These are phyloP conservation scores for Cheilosia vulpina DNA, from an alignment of 2,888 invertebrate species.

Conservation along the genomic window DNA sequence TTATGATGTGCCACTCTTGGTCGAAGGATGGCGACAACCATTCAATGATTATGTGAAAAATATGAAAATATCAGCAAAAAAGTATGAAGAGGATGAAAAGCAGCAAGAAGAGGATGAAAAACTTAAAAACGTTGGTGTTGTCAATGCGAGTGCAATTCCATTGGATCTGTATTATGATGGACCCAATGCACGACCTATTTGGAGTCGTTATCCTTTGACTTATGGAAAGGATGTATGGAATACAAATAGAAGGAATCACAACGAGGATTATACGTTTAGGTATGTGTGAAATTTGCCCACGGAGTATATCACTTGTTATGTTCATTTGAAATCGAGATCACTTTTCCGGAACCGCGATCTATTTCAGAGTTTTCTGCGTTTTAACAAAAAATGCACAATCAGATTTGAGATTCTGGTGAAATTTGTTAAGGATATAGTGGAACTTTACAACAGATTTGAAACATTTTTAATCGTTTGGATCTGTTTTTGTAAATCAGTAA, in stretches of 20 bases:
- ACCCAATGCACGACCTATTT: not conserved
- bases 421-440: too few relatives aligned
- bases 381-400: too few relatives aligned
- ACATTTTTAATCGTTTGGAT: too few relatives aligned
- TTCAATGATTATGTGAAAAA: not conserved
- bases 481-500: too few relatives aligned
- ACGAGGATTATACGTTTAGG: too few relatives aligned
- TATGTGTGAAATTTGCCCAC: too few relatives aligned
- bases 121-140: conserved; percentile 28
- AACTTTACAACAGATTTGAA: too few relatives aligned
- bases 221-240: not conserved
- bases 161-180: not conserved
- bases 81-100: not conserved
- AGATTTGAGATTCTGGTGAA: too few relatives aligned
- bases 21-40: conserved; percentile 60
- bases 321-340: too few relatives aligned
- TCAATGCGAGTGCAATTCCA: conserved; percentile 40
- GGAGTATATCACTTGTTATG: too few relatives aligned
- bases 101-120: conserved; percentile 2
- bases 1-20: conserved; percentile 45
- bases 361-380: too few relatives aligned
- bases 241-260: not conserved
- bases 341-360: too few relatives aligned
- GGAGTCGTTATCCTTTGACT: conserved; percentile 4
- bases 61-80: not conserved